Evolutionary conservation across 2,888 invertebrate species (phyloP), one percentile per base, ranked within the genome.

Genomic region (Morpho achilles): DNA sequence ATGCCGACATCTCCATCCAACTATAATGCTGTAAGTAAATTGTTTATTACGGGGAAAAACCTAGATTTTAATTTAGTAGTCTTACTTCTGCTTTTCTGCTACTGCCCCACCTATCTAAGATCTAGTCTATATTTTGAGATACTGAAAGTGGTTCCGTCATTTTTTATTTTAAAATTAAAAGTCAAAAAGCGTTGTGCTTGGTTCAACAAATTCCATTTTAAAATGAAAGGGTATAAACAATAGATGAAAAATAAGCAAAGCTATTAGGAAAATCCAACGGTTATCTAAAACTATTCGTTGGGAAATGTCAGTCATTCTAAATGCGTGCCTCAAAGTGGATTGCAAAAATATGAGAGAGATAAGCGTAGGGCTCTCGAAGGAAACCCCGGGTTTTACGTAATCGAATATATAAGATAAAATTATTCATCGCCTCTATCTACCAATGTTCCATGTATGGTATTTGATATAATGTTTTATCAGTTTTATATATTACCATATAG

Each of bases 221-320:
- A 32, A 32, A 32, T 32, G 5, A 32, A 32, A 32, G 3, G 10
- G 5, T 10, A 48, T 48, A 41, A 8, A 55, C 22, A 49, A 43
- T 22, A n/a, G 16, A 42, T 57, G 54, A 49, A 55, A 42, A 54
- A 51, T 6, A 56, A 9, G 48, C 41, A 10, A 53, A 54, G 22
- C 47, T 52, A 54, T 56, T 50, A 9, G 40, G 50, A 32, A 56
- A 59, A 55, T 59, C 62, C 54, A 7, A 51, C 48, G 48, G 47
- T 62, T 62, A 59, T 59, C 59, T 55, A 55, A 49, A 59, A 57
- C 49, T 59, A 54, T 54, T 56, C 43, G 52, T 59, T 48, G 39
- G 57, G 57, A 62, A 59, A 59, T 52, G 53, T 54, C 62, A 57
- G 57, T 62, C 62, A 59, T 62, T 55, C 45, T 42, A 42, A 59